phyloP scores from a whole-genome alignment of 1,140 invertebrate species.

The Cryptotermes secundus region DNA sequence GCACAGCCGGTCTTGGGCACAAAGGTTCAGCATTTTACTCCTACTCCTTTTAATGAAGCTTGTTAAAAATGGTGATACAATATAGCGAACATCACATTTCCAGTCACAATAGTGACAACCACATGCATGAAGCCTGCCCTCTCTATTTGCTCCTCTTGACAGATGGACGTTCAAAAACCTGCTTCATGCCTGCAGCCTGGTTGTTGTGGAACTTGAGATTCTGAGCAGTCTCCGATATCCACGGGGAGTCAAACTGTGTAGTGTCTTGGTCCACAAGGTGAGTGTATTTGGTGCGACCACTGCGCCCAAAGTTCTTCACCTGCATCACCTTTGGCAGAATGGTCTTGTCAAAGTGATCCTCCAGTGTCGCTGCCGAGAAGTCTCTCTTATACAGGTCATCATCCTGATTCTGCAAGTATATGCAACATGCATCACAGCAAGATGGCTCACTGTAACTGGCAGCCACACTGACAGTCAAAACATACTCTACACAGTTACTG shows the following conservation, averaged over 20 bases:
- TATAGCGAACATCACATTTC: too few species aligned
- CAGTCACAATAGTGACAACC: too few species aligned
- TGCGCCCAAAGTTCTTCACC: conserved; percentile 99
- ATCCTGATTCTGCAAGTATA: conserved; percentile 70
- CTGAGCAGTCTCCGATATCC: conserved; percentile 87
- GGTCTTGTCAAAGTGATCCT: conserved; percentile 99
- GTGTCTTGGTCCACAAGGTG: conserved; percentile 99
- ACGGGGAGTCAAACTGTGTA: conserved; percentile 95
- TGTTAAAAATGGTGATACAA: too few species aligned
- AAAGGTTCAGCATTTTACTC: too few species aligned
- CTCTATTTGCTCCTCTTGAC: conserved; percentile 22
- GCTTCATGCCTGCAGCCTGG: conserved; percentile 94
- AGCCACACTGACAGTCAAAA: too few species aligned
- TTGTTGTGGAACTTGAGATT: conserved; percentile 89
- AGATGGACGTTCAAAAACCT: conserved; percentile 87
- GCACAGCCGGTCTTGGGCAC: too few species aligned
- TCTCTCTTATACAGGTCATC: conserved; percentile 92
- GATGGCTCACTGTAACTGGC: too few species aligned
- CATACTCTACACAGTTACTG: background rate
- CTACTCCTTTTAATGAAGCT: too few species aligned
- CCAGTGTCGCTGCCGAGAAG: conserved; percentile 94
- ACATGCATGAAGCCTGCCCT: too few species aligned
- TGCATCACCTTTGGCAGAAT: conserved; percentile 99
- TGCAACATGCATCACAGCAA: too few species aligned
- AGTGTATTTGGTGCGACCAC: conserved; percentile 98